Conservation (phyloP, 2,888 invertebrate genomes). For the Acanthoscelides obtectus region DNA sequence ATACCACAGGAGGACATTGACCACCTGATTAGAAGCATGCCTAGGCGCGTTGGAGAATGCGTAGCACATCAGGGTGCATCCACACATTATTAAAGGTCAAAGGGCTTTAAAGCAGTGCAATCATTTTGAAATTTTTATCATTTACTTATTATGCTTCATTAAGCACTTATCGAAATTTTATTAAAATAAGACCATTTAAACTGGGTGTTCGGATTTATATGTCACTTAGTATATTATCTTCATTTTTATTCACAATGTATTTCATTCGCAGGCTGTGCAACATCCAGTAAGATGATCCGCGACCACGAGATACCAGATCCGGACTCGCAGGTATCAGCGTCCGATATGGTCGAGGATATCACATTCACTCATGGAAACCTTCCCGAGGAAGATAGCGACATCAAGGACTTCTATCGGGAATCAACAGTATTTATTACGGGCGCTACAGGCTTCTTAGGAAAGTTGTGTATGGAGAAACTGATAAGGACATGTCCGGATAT, state of each 20-base stretch:
- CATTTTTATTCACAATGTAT: neutral
- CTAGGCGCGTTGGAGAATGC: too few species aligned
- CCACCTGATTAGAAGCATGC: too few species aligned
- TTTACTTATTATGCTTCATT: too few species aligned
- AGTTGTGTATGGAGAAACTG: conserved; percentile 39
- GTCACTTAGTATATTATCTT: neutral
- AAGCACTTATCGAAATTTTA: too few species aligned
- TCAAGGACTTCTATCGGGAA: conserved; percentile 34
- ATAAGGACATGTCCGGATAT: conserved; percentile 39
- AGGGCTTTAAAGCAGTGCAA: too few species aligned
- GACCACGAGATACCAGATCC: neutral
- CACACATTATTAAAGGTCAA: too few species aligned
- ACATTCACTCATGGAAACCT: conserved; percentile 50
- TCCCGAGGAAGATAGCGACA: conserved; percentile 31
- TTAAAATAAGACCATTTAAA: too few species aligned
- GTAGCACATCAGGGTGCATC: too few species aligned
- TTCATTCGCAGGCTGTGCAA: neutral
- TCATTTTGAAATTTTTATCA: too few species aligned
- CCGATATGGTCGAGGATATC: conserved; percentile 46
- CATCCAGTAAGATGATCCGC: neutral
- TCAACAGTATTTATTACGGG: conserved; percentile 41
- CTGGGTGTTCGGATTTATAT: too few species aligned
- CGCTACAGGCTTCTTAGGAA: conserved; percentile 45
- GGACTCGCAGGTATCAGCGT: conserved; percentile 35
- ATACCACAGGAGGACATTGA: too few species aligned